A percentile compares a stretch with the other conserved stretches of the same genome.
phyloP scores from a whole-genome alignment of 2,797 vertebrate species.

The Neopelma chrysocephalum region DNA sequence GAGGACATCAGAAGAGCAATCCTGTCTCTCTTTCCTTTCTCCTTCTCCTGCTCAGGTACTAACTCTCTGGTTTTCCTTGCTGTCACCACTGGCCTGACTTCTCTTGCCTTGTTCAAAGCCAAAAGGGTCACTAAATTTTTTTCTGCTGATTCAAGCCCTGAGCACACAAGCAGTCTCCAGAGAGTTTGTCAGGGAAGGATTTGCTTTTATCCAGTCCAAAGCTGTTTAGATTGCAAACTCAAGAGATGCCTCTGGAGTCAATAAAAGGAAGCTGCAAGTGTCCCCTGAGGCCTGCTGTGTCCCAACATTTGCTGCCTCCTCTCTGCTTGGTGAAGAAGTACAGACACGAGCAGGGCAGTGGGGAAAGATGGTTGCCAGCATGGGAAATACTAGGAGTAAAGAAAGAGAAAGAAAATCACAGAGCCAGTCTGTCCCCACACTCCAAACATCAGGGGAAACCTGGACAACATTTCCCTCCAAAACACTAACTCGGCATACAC shows the following conservation, averaged over 20 bases:
- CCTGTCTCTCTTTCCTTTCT: rapidly evolving
- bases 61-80: background rate
- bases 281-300: background rate
- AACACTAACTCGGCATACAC: rapidly evolving
- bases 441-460: background rate
- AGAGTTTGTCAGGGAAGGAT: background rate
- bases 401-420: background rate
- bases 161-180: background rate
- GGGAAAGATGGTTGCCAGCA: background rate
- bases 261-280: background rate
- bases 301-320: background rate
- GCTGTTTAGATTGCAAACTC: background rate
- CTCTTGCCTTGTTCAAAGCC: background rate
- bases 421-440: background rate
- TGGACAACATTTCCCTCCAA: background rate
- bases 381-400: background rate
- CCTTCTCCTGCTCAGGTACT: background rate
- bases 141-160: background rate
- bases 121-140: background rate
- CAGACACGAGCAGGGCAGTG: background rate
- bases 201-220: background rate
- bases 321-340: background rate
- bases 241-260: background rate
- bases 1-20: background rate
- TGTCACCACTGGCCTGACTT: background rate